Evolutionary conservation across 2,797 vertebrate genomes (phyloP).

Genomic region (Dicrostonyx torquatus): DNA sequence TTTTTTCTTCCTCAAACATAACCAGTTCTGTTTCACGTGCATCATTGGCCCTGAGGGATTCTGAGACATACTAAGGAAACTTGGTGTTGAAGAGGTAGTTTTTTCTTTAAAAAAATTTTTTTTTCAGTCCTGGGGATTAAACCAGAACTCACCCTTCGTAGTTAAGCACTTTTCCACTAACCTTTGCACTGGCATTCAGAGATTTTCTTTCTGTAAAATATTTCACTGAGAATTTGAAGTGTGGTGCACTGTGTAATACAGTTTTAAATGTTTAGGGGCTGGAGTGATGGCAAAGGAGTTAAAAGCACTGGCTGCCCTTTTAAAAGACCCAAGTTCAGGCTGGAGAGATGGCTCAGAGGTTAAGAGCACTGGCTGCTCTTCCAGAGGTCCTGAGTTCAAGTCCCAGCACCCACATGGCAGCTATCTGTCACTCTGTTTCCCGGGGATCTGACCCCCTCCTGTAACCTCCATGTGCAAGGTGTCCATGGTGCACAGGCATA

Average conservation of each 20-base stretch:
- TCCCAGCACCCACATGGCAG: neutral
- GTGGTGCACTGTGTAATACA: neutral
- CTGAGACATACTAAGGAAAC: slow-evolving; percentile 20
- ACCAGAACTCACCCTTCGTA: neutral
- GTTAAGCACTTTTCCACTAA: neutral
- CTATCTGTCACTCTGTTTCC: neutral
- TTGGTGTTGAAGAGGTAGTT: neutral
- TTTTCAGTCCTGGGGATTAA: neutral
- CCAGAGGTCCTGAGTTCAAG: neutral
- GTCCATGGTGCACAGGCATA: neutral
- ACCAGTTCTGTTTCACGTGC: neutral
- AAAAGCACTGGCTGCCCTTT: neutral
- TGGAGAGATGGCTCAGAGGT: neutral
- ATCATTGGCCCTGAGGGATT: neutral
- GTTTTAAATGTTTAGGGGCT: neutral
- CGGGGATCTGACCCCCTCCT: neutral
- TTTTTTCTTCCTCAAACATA: neutral
- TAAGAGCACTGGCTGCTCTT: neutral
- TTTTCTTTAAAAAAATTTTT: neutral
- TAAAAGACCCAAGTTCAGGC: neutral
- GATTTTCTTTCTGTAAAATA: neutral
- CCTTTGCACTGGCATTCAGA: neutral
- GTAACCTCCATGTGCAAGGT: neutral
- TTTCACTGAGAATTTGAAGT: slow-evolving; percentile 40
- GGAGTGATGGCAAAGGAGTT: neutral